Base-by-base conservation (phyloP, 2,113 vertebrate genomes). In the Pteronura brasiliensis region DNA sequence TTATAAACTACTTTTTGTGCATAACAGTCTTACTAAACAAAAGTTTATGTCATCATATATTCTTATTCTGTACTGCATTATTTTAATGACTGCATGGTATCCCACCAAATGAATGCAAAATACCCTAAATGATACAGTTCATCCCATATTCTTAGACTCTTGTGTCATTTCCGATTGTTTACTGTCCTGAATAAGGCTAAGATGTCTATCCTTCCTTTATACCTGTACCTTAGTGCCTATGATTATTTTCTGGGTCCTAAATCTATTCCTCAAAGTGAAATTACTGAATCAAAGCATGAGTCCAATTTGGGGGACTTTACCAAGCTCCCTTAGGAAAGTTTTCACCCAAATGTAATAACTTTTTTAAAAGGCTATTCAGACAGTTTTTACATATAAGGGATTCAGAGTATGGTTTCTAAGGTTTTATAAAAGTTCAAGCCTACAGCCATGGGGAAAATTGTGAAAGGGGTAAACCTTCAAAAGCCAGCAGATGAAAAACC, bases 381-480 rank as follows among this genome's bases (percentile, higher is more conserved):
- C 20, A 81, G 61, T 88, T 95, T 77, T 95, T 95, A 85, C 59
- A 82, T 71, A 31, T 9, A 77, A 72, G 69, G 36, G 49, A 85
- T 65, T 88, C 11, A 39, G 17, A 61, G 25, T 39, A 76, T 11
- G 21, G 15, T 65, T 87, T 97, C 85, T 90, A 52, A 94, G 85
- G 67, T n/a, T 67, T 29, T 31, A 55, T 47, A 65, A 95, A 72
- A 25, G 34, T 65, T 81, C 39, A 13, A 42, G n/a, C 34, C 76
- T 42, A 69, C 2, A 52, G 52, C 21, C n/a, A 20, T 59, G 44
- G 65, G 57, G 55, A 63, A 55, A 91, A 83, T 9, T 0, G 39
- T 63, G 36, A 91, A 92, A 87, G 86, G 69, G 31, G 9, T 18
- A 82, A 86, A 44, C 36, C 89, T 97, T 96, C 94, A 90, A 93